Evolutionary conservation across 2,797 vertebrate genomes (phyloP), one percentile per base, ranked within the genome.

Genomic region (Decapterus maruadsi): DNA sequence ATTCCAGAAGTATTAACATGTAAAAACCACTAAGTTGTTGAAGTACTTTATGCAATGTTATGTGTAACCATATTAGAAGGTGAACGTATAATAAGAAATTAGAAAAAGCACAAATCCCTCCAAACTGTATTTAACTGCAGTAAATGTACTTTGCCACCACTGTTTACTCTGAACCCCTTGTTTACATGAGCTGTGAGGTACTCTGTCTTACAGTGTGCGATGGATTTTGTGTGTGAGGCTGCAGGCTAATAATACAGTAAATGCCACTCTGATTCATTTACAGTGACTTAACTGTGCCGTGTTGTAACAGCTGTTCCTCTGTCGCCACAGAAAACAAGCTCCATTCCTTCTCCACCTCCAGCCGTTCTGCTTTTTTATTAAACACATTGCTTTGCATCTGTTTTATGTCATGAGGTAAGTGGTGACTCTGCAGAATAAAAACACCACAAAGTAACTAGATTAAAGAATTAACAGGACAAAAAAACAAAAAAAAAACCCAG

Each of bases 231-330:
- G 71, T 70, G 40, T 22, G 14, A 40, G 40, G 46, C 63, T 75
- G 5, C 34, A 20, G 81, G 59, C 57, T 65, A 69, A 76, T 46
- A 20, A 61, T 46, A 73, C 61, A 73, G 19, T n/a, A 12, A 48
- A 70, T 4, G 82, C 67, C 62, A 58, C 43, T 75, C 43, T 60
- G 55, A 73, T 81, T 86, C n/a, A 78, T 82, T 85, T 63, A 16
- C 60, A 70, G 29, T 63, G 57, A 62, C 51, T 36, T 54, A 43
- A 60, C 29, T 66, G 29, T 50, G 11, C 16, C 20, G 48, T 89
- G 79, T 87, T 90, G 63, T 48, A 71, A 89, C 89, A 92, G 88
- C 90, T 90, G 89, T 80, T 73, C 81, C 73, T 48, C 51, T 69
- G 45, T 75, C 34, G 3, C 68, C 1, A 6, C 67, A 20, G 79